Percentiles rank a stretch among this genome's conserved stretches.
Evolutionary conservation across 1,140 invertebrate species (phyloP).

Genomic region (Cherax destructor): DNA sequence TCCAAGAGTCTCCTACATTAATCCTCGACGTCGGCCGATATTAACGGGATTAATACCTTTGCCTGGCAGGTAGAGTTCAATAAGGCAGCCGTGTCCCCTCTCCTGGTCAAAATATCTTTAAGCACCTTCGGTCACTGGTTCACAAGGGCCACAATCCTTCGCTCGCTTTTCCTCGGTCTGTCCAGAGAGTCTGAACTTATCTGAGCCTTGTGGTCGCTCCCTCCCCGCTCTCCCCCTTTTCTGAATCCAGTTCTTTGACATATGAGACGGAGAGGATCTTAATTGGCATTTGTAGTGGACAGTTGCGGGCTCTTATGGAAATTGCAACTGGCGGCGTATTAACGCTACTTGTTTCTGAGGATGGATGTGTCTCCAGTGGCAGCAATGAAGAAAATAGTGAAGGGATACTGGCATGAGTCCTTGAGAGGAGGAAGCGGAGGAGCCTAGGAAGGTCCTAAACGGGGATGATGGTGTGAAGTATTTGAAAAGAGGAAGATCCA

Average conservation of each 20-base stretch:
- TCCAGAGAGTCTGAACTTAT: slow-evolving; percentile 56
- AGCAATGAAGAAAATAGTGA: background rate
- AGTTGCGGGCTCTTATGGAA: slow-evolving; percentile 65
- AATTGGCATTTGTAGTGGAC: slow-evolving; percentile 67
- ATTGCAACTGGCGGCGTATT: slow-evolving; percentile 63
- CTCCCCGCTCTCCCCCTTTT: slow-evolving; percentile 37
- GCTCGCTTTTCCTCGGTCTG: slow-evolving; percentile 7
- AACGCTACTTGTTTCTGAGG: slow-evolving; percentile 50
- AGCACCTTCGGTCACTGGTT: background rate
- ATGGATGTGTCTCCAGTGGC: background rate
- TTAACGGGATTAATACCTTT: slow-evolving; percentile 62
- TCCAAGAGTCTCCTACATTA: slow-evolving; percentile 40
- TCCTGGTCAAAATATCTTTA: background rate
- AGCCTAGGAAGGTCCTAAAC: no score
- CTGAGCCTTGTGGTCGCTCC: slow-evolving; percentile 46
- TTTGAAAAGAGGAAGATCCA: no score
- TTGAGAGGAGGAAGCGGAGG: no score
- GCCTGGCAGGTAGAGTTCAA: slow-evolving; percentile 37
- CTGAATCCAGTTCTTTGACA: slow-evolving; percentile 68
- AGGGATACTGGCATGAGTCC: background rate
- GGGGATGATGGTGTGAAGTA: no score
- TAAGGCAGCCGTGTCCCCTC: slow-evolving; percentile 22
- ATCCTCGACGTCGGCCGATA: slow-evolving; percentile 47
- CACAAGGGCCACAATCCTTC: slow-evolving; percentile 22
- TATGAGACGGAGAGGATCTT: slow-evolving; percentile 68